Percentiles rank a stretch among this genome's conserved stretches.
These are phyloP conservation scores for Moxostoma hubbsi DNA, from an alignment of 2,797 vertebrate species.

Conservation along the genomic window DNA sequence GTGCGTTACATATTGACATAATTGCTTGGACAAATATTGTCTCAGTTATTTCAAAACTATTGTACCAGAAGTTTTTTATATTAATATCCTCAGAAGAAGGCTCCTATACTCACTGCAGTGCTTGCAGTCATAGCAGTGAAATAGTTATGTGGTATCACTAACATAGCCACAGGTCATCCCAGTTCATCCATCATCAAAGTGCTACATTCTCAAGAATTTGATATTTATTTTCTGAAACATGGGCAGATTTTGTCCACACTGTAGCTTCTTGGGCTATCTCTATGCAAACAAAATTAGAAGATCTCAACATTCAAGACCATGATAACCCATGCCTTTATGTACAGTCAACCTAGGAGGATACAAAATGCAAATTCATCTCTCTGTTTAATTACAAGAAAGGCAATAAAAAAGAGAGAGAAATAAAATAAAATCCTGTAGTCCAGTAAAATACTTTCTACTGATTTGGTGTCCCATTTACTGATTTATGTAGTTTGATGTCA, in stretches of 20 bases:
- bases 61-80: not conserved
- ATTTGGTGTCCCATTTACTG: conserved; percentile 43
- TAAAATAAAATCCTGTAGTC: conserved; percentile 24
- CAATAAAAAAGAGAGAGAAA: conserved; percentile 19
- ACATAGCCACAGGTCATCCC: not conserved
- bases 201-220: conserved; percentile 34
- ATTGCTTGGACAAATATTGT: not conserved
- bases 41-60: conserved; percentile 5
- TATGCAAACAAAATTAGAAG: conserved; percentile 54
- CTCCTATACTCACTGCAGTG: not conserved
- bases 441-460: conserved; percentile 30
- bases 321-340: conserved; percentile 52
- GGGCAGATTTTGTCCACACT: conserved; percentile 44
- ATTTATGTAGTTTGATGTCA: conserved; percentile 40
- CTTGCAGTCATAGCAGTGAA: not conserved
- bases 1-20: not conserved
- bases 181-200: conserved; percentile 26
- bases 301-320: conserved; percentile 46
- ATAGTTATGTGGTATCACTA: not conserved
- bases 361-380: conserved; percentile 43
- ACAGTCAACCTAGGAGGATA: conserved; percentile 50
- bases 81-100: not conserved
- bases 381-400: conserved; percentile 47
- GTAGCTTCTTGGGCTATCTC: conserved; percentile 42
- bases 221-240: conserved; percentile 51